Conservation (phyloP, 2,113 vertebrate genomes). For the Alligator mississippiensis region DNA sequence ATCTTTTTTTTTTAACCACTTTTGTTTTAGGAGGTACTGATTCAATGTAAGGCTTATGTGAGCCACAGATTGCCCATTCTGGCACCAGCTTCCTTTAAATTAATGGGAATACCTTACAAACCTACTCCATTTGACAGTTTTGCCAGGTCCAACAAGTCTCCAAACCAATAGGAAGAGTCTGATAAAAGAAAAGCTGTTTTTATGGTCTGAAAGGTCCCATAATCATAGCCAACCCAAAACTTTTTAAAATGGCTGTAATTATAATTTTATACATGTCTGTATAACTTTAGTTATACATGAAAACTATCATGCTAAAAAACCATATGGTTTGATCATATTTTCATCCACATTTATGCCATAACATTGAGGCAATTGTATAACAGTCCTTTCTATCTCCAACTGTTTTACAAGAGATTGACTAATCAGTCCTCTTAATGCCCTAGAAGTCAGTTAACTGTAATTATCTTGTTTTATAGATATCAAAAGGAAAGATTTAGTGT, state of each 20-base stretch:
- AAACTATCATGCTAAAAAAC: background rate
- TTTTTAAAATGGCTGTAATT: conserved; percentile 44
- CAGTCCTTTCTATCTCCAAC: background rate
- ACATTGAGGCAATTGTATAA: background rate
- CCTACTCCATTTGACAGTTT: background rate
- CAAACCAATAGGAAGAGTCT: conserved; percentile 40
- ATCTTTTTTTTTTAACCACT: conserved; percentile 3
- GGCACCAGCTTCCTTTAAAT: conserved; percentile 3
- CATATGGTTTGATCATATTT: background rate
- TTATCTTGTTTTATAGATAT: background rate
- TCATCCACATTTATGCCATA: background rate
- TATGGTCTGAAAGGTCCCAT: conserved; percentile 1
- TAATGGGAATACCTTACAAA: conserved; percentile 26
- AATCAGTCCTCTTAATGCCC: background rate
- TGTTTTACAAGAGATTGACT: background rate
- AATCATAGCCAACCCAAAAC: conserved; percentile 5
- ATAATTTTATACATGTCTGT: background rate
- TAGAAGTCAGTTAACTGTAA: background rate
- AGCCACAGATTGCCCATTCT: background rate
- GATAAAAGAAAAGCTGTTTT: conserved; percentile 25
- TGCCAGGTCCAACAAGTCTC: background rate
- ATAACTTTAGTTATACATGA: background rate
- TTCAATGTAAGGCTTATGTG: conserved; percentile 10
- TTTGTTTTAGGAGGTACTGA: conserved; percentile 62
- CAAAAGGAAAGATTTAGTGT: background rate